phyloP scores from a whole-genome alignment of 2,888 invertebrate species.

The Stenodera caucasica region DNA sequence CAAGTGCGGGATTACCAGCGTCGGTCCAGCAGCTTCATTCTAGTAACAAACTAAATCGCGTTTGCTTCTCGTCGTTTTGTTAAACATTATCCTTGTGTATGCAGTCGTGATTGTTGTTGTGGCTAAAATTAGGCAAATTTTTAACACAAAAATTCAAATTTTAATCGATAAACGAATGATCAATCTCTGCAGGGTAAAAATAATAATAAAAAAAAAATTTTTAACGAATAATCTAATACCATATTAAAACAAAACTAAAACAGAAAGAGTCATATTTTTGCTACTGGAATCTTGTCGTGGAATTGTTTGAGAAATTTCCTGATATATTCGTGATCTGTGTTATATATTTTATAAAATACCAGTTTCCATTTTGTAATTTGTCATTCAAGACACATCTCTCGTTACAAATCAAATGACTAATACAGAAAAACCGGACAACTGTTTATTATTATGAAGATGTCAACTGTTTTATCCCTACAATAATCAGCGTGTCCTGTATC shows the following conservation, averaged over 20 bases:
- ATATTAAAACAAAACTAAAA: too few relatives aligned
- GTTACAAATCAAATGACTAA: constrained; percentile 43
- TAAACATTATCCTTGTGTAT: constrained; percentile 35
- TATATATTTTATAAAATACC: constrained; percentile 20
- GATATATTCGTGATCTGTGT: constrained; percentile 6
- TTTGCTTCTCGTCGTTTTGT: constrained; percentile 46
- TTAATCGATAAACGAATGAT: background rate
- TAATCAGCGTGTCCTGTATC: constrained; percentile 21
- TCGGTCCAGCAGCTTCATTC: constrained; percentile 55
- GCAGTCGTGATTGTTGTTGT: constrained; percentile 22
- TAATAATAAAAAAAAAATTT: constrained; percentile 10
- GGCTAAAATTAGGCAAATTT: background rate
- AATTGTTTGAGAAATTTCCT: background rate
- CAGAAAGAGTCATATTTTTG: constrained; percentile 22
- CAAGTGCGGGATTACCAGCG: constrained; percentile 57
- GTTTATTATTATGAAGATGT: constrained; percentile 48
- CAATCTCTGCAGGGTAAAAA: constrained; percentile 22
- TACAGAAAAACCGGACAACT: constrained; percentile 47
- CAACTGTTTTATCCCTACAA: constrained; percentile 36
- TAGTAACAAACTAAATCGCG: constrained; percentile 50
- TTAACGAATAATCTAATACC: constrained; percentile 1
- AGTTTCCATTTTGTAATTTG: constrained; percentile 36
- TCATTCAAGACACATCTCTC: constrained; percentile 44
- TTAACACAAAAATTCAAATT: constrained; percentile 6
- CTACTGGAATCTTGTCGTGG: constrained; percentile 13